Percentiles rank a stretch among this genome's conserved stretches.
These are phyloP conservation scores for Drosophila multiciliata DNA, from an alignment of 2,888 invertebrate genomes.

Conservation along the genomic window DNA sequence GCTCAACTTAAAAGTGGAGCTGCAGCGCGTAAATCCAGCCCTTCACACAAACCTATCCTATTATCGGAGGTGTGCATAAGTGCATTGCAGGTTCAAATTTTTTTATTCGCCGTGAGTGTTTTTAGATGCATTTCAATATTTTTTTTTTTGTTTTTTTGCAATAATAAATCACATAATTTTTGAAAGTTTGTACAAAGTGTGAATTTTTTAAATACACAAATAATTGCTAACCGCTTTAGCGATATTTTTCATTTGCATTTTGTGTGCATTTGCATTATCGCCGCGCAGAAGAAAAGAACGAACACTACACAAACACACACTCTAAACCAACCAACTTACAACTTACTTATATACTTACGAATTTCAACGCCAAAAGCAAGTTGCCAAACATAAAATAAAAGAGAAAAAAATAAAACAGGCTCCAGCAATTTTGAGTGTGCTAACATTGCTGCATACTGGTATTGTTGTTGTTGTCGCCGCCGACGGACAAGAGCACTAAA, in stretches of 20 bases:
- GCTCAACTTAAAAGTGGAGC: slow-evolving; percentile 27
- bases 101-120: slow-evolving; percentile 34
- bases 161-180: slow-evolving; percentile 32
- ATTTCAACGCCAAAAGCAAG: slow-evolving; percentile 54
- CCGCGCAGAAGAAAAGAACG: slow-evolving; percentile 36
- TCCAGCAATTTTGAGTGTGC: slow-evolving; percentile 62
- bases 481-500: slow-evolving; percentile 52
- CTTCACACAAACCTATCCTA: slow-evolving; percentile 32
- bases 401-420: slow-evolving; percentile 37
- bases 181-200: slow-evolving; percentile 44
- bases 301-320: slow-evolving; percentile 7
- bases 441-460: slow-evolving; percentile 53
- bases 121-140: slow-evolving; percentile 36
- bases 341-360: slow-evolving; percentile 32
- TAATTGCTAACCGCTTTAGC: slow-evolving; percentile 8
- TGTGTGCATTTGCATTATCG: slow-evolving; percentile 36
- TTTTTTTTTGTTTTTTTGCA: slow-evolving; percentile 16
- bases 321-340: slow-evolving; percentile 3
- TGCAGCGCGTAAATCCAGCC: slow-evolving; percentile 38
- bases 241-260: slow-evolving; percentile 49
- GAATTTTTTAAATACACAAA: slow-evolving; percentile 14
- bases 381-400: slow-evolving; percentile 55
- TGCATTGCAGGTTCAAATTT: slow-evolving; percentile 47
- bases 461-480: slow-evolving; percentile 42
- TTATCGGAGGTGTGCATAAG: slow-evolving; percentile 24